phyloP scores from a whole-genome alignment of 2,113 vertebrate species.

The Promerops cafer region DNA sequence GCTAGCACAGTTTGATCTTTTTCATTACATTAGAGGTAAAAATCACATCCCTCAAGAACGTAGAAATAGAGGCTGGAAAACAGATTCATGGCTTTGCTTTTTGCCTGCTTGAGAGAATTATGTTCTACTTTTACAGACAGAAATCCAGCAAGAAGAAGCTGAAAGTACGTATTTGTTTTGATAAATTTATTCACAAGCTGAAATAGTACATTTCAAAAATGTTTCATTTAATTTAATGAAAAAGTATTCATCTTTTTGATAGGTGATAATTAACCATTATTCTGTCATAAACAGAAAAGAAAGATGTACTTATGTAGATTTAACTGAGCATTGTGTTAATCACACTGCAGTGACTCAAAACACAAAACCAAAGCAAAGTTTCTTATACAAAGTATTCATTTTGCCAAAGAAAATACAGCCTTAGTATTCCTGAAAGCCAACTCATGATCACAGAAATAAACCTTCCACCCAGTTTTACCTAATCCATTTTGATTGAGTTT shows the following conservation, averaged over 20 bases:
- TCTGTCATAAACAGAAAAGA: constrained; percentile 74
- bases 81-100: not conserved
- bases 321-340: constrained; percentile 64
- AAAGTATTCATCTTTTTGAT: constrained; percentile 66
- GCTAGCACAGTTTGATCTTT: constrained; percentile 13
- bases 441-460: constrained; percentile 21
- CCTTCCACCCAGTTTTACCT: not conserved
- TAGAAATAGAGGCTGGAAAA: not conserved
- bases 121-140: not conserved
- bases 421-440: constrained; percentile 11
- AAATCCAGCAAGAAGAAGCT: not conserved
- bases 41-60: not conserved
- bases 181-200: constrained; percentile 51
- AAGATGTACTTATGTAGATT: constrained; percentile 53
- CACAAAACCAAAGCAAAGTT: constrained; percentile 56
- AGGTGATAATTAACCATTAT: constrained; percentile 70
- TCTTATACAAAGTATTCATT: constrained; percentile 49
- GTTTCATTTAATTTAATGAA: constrained; percentile 70
- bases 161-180: constrained; percentile 52
- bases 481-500: not conserved
- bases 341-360: constrained; percentile 68
- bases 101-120: not conserved
- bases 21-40: constrained; percentile 18
- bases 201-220: constrained; percentile 37
- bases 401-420: constrained; percentile 3